Conservation (phyloP, 2,113 vertebrate genomes). For the Microtus oregoni region DNA sequence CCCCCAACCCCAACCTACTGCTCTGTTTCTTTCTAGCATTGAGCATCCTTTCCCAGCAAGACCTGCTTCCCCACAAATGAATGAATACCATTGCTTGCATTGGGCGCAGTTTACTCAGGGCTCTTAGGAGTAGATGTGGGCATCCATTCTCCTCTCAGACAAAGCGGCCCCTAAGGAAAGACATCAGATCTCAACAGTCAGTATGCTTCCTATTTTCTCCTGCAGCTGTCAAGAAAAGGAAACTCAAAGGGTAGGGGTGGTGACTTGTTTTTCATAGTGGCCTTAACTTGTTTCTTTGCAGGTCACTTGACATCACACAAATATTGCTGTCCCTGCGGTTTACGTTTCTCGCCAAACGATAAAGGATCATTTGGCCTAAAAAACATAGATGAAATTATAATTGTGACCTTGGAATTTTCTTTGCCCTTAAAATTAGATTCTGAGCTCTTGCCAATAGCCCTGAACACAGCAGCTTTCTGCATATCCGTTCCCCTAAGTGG, state of each 20-base stretch:
- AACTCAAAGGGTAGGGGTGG: not conserved
- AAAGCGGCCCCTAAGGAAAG: not conserved
- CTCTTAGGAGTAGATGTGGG: not conserved
- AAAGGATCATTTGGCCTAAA: conserved; percentile 44
- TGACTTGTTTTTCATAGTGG: not conserved
- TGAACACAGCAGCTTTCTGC: conserved; percentile 3
- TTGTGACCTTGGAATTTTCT: conserved; percentile 29
- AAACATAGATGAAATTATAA: not conserved
- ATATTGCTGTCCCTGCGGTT: not conserved
- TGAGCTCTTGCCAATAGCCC: not conserved
- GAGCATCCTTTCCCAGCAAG: not conserved
- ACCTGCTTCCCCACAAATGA: not conserved
- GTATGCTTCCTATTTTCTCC: not conserved
- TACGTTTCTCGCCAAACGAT: not conserved
- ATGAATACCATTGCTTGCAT: not conserved
- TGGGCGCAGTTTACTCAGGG: not conserved
- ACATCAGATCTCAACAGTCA: not conserved
- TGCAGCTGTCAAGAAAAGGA: conserved; percentile 6
- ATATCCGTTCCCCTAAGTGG: not conserved
- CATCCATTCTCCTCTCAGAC: not conserved
- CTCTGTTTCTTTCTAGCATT: not conserved
- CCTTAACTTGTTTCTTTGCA: not conserved
- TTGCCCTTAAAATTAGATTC: conserved; percentile 6
- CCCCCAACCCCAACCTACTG: not conserved
- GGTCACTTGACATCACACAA: conserved; percentile 21